Evolutionary conservation across 2,113 vertebrate species (phyloP).

Genomic region (Plecturocebus donacophilus): DNA sequence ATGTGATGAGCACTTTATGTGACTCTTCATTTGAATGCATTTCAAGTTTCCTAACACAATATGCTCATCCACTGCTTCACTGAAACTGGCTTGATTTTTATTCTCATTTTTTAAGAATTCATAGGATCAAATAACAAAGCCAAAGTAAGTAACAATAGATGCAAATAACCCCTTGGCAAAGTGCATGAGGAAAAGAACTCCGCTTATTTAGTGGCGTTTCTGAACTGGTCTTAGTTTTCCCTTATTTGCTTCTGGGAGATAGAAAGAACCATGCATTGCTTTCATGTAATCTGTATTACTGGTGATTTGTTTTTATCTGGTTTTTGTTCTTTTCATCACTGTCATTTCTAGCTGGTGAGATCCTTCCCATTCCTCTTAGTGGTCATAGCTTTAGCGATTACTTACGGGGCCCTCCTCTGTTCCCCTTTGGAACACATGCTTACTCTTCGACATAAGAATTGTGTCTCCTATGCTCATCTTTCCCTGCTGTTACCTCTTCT

Average conservation of each 20-base stretch:
- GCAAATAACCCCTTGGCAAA: not conserved
- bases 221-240: not conserved
- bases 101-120: not conserved
- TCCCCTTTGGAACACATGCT: not conserved
- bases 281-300: not conserved
- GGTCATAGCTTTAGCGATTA: accelerated
- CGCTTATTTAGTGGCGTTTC: not conserved
- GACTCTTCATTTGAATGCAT: not conserved
- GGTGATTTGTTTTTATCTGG: not conserved
- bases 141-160: not conserved
- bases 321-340: not conserved
- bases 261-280: accelerated
- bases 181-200: not conserved
- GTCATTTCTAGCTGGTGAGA: not conserved
- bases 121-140: not conserved
- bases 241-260: not conserved
- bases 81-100: not conserved
- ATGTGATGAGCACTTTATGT: accelerated
- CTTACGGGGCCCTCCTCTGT: not conserved
- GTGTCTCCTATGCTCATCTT: not conserved
- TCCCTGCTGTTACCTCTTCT: not conserved
- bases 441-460: not conserved
- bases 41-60: accelerated
- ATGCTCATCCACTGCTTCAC: accelerated
- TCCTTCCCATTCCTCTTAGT: not conserved